These are phyloP conservation scores for Buphagus erythrorhynchus DNA, from an alignment of 2,797 vertebrate species.

Conservation along the genomic window DNA sequence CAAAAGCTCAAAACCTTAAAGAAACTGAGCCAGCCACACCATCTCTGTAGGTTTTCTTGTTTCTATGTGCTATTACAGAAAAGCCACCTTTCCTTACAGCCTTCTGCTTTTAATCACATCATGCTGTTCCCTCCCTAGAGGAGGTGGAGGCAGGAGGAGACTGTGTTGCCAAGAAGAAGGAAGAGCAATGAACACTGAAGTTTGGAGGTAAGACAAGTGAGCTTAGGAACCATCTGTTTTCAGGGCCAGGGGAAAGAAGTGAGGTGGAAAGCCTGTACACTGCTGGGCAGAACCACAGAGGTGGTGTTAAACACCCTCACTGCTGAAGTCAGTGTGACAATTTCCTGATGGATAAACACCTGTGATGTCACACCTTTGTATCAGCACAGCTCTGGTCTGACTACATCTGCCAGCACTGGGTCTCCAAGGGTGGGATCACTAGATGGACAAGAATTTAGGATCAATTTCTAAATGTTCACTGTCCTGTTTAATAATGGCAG, in stretches of 20 bases:
- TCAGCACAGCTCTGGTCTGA: neutral
- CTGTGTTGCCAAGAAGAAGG: neutral
- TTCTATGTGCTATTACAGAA: neutral
- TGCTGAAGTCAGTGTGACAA: neutral
- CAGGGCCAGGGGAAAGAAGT: neutral
- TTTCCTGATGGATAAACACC: rapidly evolving
- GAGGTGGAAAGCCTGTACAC: neutral
- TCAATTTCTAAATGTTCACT: neutral
- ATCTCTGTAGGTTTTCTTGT: neutral
- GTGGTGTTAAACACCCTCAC: neutral
- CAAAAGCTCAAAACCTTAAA: neutral
- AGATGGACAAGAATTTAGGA: neutral
- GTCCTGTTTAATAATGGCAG: neutral
- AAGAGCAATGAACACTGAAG: neutral
- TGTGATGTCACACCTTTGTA: neutral
- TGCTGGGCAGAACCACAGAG: neutral
- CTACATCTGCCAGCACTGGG: rapidly evolving
- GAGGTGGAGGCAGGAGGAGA: neutral
- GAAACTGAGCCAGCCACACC: neutral
- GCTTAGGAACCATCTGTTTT: neutral
- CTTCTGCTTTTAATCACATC: neutral
- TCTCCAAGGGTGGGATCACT: neutral
- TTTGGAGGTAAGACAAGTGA: neutral
- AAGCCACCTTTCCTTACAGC: neutral
- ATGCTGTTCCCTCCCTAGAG: neutral